Evolutionary conservation across 2,797 vertebrate genomes (phyloP), one percentile per base, ranked within the genome.

Genomic region (Distichodus sexfasciatus): DNA sequence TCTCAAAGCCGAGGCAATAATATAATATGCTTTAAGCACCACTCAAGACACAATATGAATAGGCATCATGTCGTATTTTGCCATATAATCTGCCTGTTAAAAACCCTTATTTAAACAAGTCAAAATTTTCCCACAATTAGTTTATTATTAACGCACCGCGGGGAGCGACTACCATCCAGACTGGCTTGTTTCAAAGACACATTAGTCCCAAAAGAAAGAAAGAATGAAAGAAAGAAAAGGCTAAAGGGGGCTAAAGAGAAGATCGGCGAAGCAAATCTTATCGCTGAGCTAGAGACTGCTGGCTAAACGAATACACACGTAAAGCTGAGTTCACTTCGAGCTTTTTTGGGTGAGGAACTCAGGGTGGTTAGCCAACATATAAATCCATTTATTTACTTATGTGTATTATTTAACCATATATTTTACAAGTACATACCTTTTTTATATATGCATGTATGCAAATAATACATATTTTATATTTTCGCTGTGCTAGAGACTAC

Each of bases 271-370:
- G 73, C 74, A 79, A 73, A 85, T 86, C 72, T 79, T 68, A 82
- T 81, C 72, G 74, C 66, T 71, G 78, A 76, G 72, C 71, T 86
- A 86, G 83, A 86, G 83, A 83, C 83, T 87, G 81, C 81, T 83
- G 81, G 79, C 76, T 87, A 88, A 89, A 89, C 71, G 58, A 86
- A 87, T 87, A 82, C 83, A 87, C 83, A 85, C 61, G 43, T 76
- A 72, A 47, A 85, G 80, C 79, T 82, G 77, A 81, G 83, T 90
- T 88, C 76, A 86, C 80, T 88, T 89, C 77, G 81, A 87, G 81
- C 83, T 87, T 83, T 73, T 81, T 63, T 78, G 73, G 78, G 79
- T 77, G 80, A 41, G 78, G 71, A 77, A 69, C 81, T 81, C 80
- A 81, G 82, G 77, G 76, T 78, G 71, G 77, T 83, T 72, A 83